These are phyloP conservation scores for Dissostichus mawsoni DNA, from an alignment of 2,113 vertebrate species.

Conservation along the genomic window DNA sequence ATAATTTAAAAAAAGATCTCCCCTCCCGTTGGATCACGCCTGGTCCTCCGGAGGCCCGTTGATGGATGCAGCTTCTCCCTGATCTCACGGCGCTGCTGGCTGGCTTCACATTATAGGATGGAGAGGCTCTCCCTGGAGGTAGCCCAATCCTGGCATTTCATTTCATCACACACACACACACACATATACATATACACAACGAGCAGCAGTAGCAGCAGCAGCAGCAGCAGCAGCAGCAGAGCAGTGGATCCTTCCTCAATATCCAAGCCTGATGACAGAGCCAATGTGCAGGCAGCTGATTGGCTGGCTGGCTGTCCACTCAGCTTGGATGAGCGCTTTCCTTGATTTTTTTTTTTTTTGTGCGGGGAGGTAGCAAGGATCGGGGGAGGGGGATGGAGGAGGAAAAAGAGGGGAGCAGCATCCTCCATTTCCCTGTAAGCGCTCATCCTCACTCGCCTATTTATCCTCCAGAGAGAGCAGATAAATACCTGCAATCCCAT, in stretches of 20 bases:
- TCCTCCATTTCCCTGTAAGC: conserved; percentile 59
- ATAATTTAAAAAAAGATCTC: conserved; percentile 39
- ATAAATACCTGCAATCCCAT: background rate
- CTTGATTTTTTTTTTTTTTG: conserved; percentile 59
- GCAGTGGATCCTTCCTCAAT: conserved; percentile 77
- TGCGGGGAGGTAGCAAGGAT: conserved; percentile 41
- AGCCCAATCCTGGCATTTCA: conserved; percentile 74
- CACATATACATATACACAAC: conserved; percentile 58
- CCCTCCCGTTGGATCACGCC: conserved; percentile 67
- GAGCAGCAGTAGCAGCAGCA: conserved; percentile 57
- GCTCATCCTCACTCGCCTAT: conserved; percentile 30
- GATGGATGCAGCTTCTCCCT: conserved; percentile 71
- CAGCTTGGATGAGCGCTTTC: conserved; percentile 69
- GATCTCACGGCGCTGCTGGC: conserved; percentile 63
- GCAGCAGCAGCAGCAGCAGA: conserved; percentile 50
- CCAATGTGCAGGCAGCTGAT: conserved; percentile 69
- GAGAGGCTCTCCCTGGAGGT: conserved; percentile 71
- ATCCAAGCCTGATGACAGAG: conserved; percentile 79
- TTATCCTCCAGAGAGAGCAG: background rate
- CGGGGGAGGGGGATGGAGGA: conserved; percentile 53
- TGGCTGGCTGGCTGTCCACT: conserved; percentile 71
- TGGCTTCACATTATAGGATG: conserved; percentile 72
- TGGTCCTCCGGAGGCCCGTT: conserved; percentile 65
- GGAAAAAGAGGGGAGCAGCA: conserved; percentile 56
- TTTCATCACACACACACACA: conserved; percentile 52